phyloP scores from a whole-genome alignment of 1,140 invertebrate genomes.

The Anagrus nilaparvatae region DNA sequence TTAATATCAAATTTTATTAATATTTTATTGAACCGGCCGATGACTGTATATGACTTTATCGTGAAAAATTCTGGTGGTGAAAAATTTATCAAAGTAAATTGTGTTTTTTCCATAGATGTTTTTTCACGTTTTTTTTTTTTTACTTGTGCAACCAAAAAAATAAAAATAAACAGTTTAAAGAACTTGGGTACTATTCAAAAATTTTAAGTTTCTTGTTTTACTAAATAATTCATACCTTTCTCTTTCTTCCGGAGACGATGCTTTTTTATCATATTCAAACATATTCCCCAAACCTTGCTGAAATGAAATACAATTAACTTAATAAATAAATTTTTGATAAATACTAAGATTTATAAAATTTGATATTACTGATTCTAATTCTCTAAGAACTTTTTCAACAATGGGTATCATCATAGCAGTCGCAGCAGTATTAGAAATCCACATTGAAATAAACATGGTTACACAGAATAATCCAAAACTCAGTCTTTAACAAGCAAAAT shows the following conservation, averaged over 20 bases:
- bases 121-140: too few species aligned
- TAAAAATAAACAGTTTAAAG: too few species aligned
- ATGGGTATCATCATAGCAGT: constrained; percentile 56
- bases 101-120: too few species aligned
- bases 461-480: constrained; percentile 48
- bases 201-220: too few species aligned
- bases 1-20: too few species aligned
- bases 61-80: too few species aligned
- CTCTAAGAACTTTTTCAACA: constrained; percentile 43
- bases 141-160: too few species aligned
- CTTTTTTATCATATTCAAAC: constrained; percentile 26
- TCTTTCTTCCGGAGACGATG: constrained; percentile 5
- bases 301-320: constrained; percentile 12
- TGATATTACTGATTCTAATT: constrained; percentile 38
- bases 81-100: too few species aligned
- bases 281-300: constrained; percentile 41
- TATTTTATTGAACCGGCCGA: too few species aligned
- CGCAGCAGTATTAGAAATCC: constrained; percentile 54
- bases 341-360: constrained; percentile 3
- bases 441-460: constrained; percentile 53
- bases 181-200: too few species aligned
- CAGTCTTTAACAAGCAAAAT: constrained; percentile 23
- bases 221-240: constrained; percentile 8
- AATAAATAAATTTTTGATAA: background rate
- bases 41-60: too few species aligned